Evolutionary conservation across 2,113 vertebrate species (phyloP), one percentile per base, ranked within the genome.

Genomic region (Urocitellus parryii): DNA sequence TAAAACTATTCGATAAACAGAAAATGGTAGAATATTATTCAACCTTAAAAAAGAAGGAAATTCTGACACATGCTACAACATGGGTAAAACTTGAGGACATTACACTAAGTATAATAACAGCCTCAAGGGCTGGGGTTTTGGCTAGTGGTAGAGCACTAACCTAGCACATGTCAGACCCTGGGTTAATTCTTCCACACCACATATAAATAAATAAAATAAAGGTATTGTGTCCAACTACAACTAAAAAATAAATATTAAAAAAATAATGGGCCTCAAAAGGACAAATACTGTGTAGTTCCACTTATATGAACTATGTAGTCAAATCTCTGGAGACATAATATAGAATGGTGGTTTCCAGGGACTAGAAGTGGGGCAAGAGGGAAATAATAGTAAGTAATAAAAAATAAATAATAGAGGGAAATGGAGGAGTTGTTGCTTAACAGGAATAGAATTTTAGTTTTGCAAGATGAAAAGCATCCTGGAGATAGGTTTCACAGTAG

Each of bases 11-110:
- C 81, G 45, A 86, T 58, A 45, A 67, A 80, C 7, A 91, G 73
- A 90, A 70, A 70, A 63, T 94, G 42, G 37, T 76, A 39, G 58
- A 70, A 61, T 94, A 84, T 84, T 67, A 53, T 80, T 80, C 34
- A 80, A 14, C 5, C 67, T 76, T 82, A 42, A 67, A 90, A 81
- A 42, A 27, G 72, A 94, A 42, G 53, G 92, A 76, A 61, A 77
- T 83, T 88, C 61, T 45, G 24, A 78, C 17, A 90, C 5, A 17
- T 17, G 16, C 12, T 13, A n/a, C 25, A 72, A 56, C 42, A 25
- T 77, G 39, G 53, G 42, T 12, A 58, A 86, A 58, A 34, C 25
- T 86, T 39, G 37, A 94, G 32, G 74, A 73, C 11, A 24, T 70
- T 53, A 39, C 70, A 61, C 48, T 82, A 53, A 77, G 16, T 70